Conservation (phyloP, 2,113 vertebrate genomes). For the Coturnix japonica region DNA sequence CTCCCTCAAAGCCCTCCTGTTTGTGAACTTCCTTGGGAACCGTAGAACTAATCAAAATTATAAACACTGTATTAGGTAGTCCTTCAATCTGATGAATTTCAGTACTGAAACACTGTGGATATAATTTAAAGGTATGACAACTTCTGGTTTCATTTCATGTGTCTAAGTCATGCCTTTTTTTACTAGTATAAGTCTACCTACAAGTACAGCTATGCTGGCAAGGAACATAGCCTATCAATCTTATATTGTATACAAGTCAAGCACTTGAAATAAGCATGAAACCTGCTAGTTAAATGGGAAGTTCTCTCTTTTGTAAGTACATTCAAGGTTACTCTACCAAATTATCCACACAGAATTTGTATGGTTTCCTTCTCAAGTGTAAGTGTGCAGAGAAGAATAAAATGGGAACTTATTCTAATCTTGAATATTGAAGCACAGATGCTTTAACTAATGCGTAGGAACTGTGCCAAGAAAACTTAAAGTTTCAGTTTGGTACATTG, state of each 20-base stretch:
- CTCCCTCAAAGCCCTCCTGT: background rate
- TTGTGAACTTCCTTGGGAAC: background rate
- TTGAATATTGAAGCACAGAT: background rate
- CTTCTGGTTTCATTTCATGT: background rate
- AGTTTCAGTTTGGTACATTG: background rate
- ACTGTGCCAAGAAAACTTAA: background rate
- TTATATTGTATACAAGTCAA: background rate
- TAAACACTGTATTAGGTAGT: background rate
- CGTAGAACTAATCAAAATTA: background rate
- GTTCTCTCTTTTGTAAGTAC: background rate
- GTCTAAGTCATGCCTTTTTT: background rate
- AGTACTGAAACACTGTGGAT: background rate
- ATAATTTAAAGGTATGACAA: background rate
- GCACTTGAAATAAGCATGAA: constrained; percentile 19
- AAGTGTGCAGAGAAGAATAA: background rate
- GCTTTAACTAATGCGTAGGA: background rate
- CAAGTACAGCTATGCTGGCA: background rate
- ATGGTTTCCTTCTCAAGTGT: background rate
- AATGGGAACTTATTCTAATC: background rate
- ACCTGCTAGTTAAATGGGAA: background rate
- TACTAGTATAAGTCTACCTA: background rate
- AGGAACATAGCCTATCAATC: background rate
- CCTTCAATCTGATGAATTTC: background rate
- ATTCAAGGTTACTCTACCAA: background rate
- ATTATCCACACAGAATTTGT: background rate